A percentile compares a stretch with the other conserved stretches of the same genome.
Conservation (phyloP, 2,888 invertebrate genomes). For the Sphecodes monilicornis region DNA sequence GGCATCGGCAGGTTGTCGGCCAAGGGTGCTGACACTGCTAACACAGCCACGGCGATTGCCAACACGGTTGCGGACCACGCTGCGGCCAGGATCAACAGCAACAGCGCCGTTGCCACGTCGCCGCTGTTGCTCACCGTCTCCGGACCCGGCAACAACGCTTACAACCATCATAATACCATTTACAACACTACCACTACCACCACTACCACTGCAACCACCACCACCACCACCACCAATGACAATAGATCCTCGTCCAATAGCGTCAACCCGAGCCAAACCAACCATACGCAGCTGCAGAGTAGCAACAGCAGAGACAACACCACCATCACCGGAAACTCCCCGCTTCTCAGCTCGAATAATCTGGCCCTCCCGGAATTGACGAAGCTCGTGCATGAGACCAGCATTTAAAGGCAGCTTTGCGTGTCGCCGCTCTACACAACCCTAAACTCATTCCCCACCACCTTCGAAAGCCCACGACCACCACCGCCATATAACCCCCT, state of each 20-base stretch:
- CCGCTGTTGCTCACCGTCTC: conserved; percentile 82
- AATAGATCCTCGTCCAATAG: conserved; percentile 75
- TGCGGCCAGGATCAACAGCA: conserved; percentile 66
- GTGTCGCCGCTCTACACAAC: conserved; percentile 54
- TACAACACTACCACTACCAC: conserved; percentile 69
- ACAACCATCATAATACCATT: conserved; percentile 78
- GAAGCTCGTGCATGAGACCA: conserved; percentile 90
- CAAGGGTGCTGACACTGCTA: conserved; percentile 85
- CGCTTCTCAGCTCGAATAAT: conserved; percentile 83
- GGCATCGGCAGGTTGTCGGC: conserved; percentile 63
- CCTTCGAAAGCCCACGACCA: neutral
- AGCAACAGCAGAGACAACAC: conserved; percentile 76
- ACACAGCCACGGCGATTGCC: conserved; percentile 86
- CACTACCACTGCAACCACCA: neutral
- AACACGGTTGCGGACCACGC: conserved; percentile 83
- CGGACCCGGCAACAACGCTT: conserved; percentile 74
- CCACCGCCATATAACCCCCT: neutral
- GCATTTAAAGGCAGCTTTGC: conserved; percentile 86
- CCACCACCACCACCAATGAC: conserved; percentile 65
- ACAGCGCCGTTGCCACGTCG: conserved; percentile 78
- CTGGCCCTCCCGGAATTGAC: conserved; percentile 86
- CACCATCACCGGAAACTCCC: conserved; percentile 73
- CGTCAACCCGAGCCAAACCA: conserved; percentile 71
- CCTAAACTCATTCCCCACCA: neutral
- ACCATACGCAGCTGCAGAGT: conserved; percentile 73